Conservation (phyloP, 2,888 invertebrate species). For the Diabrotica balteata region DNA sequence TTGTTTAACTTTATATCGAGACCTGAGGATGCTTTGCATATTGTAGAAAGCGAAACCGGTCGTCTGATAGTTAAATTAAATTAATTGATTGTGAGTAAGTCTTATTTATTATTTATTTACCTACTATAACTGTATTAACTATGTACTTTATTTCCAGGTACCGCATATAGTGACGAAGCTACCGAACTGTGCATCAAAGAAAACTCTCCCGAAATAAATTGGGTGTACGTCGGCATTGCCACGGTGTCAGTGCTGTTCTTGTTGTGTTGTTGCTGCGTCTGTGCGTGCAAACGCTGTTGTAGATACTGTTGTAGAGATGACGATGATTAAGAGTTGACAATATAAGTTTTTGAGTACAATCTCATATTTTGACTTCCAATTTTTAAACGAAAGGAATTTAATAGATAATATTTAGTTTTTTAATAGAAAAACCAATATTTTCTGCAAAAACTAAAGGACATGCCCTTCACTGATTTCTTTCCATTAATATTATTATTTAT, state of each 20-base stretch:
- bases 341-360: constrained; percentile 6
- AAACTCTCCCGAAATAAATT: constrained; percentile 53
- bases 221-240: constrained; percentile 55
- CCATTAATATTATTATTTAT: too few species aligned
- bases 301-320: constrained; percentile 55
- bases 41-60: too few species aligned
- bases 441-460: too few species aligned
- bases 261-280: constrained; percentile 57
- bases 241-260: constrained; percentile 50
- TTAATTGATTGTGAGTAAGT: too few species aligned
- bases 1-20: too few species aligned
- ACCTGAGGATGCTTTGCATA: too few species aligned
- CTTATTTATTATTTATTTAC: too few species aligned
- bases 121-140: too few species aligned
- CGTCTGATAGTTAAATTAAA: too few species aligned
- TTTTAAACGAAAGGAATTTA: not conserved
- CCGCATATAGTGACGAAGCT: constrained; percentile 73
- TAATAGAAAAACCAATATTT: too few species aligned
- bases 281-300: constrained; percentile 56
- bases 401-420: too few species aligned
- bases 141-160: constrained; percentile 45
- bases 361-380: constrained; percentile 3
- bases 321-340: constrained; percentile 16
- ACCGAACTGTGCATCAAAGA: constrained; percentile 70
- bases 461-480: too few species aligned